Evolutionary conservation across 2,888 invertebrate genomes (phyloP).

Genomic region (Drosophila percnosoma): DNA sequence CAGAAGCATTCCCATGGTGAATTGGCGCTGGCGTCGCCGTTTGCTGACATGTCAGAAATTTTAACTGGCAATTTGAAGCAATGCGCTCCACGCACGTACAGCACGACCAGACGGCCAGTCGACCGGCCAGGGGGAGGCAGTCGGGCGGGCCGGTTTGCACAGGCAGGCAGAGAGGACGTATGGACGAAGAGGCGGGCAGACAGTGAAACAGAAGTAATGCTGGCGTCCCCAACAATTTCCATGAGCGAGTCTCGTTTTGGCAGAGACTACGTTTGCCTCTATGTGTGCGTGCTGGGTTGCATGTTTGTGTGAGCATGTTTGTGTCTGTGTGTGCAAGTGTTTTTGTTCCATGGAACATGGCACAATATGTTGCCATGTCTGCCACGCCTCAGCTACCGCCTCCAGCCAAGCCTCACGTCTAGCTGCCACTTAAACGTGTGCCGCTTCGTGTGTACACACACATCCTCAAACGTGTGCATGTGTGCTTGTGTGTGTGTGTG

Average conservation of each 20-base stretch:
- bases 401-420: constrained; percentile 37
- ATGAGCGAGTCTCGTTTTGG: constrained; percentile 40
- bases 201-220: constrained; percentile 38
- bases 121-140: constrained; percentile 20
- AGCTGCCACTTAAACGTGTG: constrained; percentile 56
- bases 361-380: constrained; percentile 78
- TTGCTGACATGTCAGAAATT: constrained; percentile 80
- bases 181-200: constrained; percentile 14
- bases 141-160: background rate
- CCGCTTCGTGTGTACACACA: background rate
- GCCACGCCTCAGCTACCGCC: constrained; percentile 39
- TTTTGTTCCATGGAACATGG: constrained; percentile 68
- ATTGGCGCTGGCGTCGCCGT: constrained; percentile 50
- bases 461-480: background rate
- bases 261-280: constrained; percentile 2
- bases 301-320: constrained; percentile 12
- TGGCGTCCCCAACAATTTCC: constrained; percentile 56
- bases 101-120: constrained; percentile 34
- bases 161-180: constrained; percentile 35
- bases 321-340: constrained; percentile 27
- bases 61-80: constrained; percentile 80
- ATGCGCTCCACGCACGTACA: constrained; percentile 67
- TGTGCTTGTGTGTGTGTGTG: constrained; percentile 16
- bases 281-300: constrained; percentile 9
- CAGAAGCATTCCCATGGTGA: constrained; percentile 50